phyloP scores from a whole-genome alignment of 2,888 invertebrate genomes.

The Drosophila pseudotalamancana region DNA sequence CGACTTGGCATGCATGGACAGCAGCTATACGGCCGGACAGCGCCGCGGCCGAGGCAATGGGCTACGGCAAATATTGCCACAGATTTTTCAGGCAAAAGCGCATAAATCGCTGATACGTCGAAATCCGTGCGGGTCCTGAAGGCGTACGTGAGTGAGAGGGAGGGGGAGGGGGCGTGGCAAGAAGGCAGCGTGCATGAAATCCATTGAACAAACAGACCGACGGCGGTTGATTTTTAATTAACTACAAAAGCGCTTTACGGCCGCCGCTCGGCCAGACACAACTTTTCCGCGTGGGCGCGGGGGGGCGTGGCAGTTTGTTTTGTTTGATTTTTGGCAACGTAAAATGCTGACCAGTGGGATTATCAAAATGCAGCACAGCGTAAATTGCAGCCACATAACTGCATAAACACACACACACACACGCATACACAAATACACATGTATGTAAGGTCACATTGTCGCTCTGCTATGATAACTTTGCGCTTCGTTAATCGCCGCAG shows the following conservation, averaged over 20 bases:
- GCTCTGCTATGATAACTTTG: conserved; percentile 76
- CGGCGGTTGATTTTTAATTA: conserved; percentile 85
- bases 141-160: too few relatives aligned
- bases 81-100: conserved; percentile 78
- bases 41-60: too few relatives aligned
- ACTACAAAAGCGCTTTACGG: conserved; percentile 79
- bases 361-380: conserved; percentile 53
- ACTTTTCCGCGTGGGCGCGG: neutral
- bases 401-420: conserved; percentile 11
- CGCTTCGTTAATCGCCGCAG: conserved; percentile 82
- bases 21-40: neutral
- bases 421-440: neutral
- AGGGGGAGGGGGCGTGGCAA: conserved; percentile 16
- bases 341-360: conserved; percentile 65
- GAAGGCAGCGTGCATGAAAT: conserved; percentile 83
- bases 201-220: conserved; percentile 84
- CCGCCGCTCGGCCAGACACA: conserved; percentile 35
- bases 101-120: conserved; percentile 78
- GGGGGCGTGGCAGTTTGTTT: conserved; percentile 38
- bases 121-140: conserved; percentile 43
- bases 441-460: conserved; percentile 3
- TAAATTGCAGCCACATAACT: conserved; percentile 34
- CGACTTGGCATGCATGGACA: conserved; percentile 68
- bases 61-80: conserved; percentile 75
- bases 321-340: conserved; percentile 54